A percentile compares a stretch with the other conserved stretches of the same genome.
Evolutionary conservation across 2,888 invertebrate genomes (phyloP).

Genomic region (Matsumyia berberina): DNA sequence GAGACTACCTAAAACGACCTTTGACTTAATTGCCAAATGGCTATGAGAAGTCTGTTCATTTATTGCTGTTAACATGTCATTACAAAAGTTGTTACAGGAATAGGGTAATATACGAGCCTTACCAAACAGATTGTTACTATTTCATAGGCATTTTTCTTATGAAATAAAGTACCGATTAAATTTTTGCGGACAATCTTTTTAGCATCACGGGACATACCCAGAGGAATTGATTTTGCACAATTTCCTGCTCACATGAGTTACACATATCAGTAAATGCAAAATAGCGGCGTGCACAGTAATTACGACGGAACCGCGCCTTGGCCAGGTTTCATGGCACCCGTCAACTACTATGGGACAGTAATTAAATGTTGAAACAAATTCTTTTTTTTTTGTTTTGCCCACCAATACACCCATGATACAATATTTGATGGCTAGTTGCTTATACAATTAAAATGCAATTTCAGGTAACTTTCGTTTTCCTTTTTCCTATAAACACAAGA

Average conservation of each 20-base stretch:
- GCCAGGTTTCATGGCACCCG: conserved; percentile 7
- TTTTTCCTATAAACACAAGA: too few relatives aligned
- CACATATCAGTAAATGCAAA: conserved; percentile 28
- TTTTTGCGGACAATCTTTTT: conserved; percentile 7
- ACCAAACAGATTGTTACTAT: too few relatives aligned
- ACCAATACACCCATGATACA: not conserved
- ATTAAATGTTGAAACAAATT: conserved; percentile 32
- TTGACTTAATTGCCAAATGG: too few relatives aligned
- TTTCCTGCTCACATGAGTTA: conserved; percentile 36
- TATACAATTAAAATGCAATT: conserved; percentile 46
- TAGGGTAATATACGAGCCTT: too few relatives aligned
- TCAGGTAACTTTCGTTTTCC: not conserved
- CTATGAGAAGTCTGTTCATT: too few relatives aligned
- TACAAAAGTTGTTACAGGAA: too few relatives aligned
- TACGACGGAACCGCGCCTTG: conserved; percentile 20
- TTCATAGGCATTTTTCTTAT: too few relatives aligned
- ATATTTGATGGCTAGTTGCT: not conserved
- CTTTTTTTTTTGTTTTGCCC: not conserved
- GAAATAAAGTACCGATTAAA: conserved; percentile 18
- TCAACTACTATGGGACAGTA: conserved; percentile 21
- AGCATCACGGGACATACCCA: conserved; percentile 29
- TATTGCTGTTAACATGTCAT: too few relatives aligned
- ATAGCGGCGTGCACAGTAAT: conserved; percentile 17
- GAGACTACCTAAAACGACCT: too few relatives aligned
- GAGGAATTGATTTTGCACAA: conserved; percentile 51